Evolutionary conservation across 1,140 invertebrate genomes (phyloP), one percentile per base, ranked within the genome.

Genomic region (Oryctes rhinoceros): DNA sequence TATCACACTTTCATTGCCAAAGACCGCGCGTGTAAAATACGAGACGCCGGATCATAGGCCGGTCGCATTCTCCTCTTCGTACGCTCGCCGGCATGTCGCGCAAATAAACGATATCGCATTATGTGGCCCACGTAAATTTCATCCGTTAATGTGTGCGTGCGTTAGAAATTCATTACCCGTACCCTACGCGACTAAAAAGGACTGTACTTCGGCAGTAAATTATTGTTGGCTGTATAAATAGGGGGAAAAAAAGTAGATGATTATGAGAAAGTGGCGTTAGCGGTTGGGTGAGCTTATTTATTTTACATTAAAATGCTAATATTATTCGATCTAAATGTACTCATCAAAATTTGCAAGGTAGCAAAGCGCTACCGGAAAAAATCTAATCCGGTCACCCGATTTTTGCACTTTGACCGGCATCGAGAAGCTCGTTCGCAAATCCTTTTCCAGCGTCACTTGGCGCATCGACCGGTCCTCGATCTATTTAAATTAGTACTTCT

Each of bases 81-180:
- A 24, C 18, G 4, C 35, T 30, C 53, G 13, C 15, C 53, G 20
- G 13, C 7, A 11, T 35, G 20, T 15, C 65, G 65, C 5, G 65
- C 65, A 71, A 71, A 71, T 24, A 71, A 71, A 71, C 37, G 65
- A 71, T 71, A 18, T 37, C 11, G 65, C 65, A 71, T 71, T 71
- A 71, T 71, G 24, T 35, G 65, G 65, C 65, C 65, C 18, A 13
- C 65, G 65, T 71, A 71, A 5, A 71, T 71, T 71, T 71, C 65
- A 71, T 71, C 24, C 65, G 65, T 9, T 71, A 71, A 10, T 71
- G 24, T 30, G 65, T 24, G 11, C 24, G 62, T 30, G 24, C n/a
- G 65, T 71, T 71, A 71, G 24, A 71, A 71, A 71, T 71, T 71
- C 65, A 71, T 71, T 71, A 71, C 24, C 20, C 65, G 7, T 30